Conservation (phyloP, 1,140 invertebrate genomes). For the Apolygus lucorum region DNA sequence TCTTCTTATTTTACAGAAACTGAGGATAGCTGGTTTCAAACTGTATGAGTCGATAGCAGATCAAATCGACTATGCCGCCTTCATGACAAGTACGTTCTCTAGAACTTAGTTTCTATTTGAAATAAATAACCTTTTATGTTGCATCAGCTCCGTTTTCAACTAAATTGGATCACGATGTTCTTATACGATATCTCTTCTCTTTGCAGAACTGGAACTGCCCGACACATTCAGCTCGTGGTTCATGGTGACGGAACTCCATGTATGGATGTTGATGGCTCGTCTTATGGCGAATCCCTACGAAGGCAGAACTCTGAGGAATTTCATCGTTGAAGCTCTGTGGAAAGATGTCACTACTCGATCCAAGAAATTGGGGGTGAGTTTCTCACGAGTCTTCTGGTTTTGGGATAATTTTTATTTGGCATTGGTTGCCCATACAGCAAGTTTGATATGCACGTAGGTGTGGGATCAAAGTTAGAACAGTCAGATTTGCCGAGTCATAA, state of each 20-base stretch:
- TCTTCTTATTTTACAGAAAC: too few species aligned
- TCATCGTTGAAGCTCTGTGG: conserved; percentile 70
- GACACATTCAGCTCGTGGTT: conserved; percentile 82
- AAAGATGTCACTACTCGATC: conserved; percentile 60
- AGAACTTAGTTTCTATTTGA: too few species aligned
- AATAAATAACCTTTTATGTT: too few species aligned
- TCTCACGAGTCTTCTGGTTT: too few species aligned
- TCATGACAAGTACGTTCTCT: conserved; percentile 29
- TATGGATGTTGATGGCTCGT: conserved; percentile 67
- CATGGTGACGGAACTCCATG: conserved; percentile 68
- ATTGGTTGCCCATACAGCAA: too few species aligned
- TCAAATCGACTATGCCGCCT: conserved; percentile 46
- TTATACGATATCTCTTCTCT: too few species aligned
- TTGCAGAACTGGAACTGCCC: conserved; percentile 55
- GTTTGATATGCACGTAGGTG: too few species aligned
- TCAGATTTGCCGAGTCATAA: too few species aligned
- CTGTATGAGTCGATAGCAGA: conserved; percentile 55
- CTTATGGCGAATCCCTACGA: conserved; percentile 66
- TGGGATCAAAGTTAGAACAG: too few species aligned
- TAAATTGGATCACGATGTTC: too few species aligned
- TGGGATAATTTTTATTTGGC: too few species aligned
- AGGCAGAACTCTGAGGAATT: conserved; percentile 60
- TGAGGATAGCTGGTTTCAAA: conserved; percentile 49
- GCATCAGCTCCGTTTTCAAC: too few species aligned
- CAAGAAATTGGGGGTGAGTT: conserved; percentile 59